A percentile compares a stretch with the other conserved stretches of the same genome.
phyloP scores from a whole-genome alignment of 2,113 vertebrate genomes.

The Ctenodactylus gundi region DNA sequence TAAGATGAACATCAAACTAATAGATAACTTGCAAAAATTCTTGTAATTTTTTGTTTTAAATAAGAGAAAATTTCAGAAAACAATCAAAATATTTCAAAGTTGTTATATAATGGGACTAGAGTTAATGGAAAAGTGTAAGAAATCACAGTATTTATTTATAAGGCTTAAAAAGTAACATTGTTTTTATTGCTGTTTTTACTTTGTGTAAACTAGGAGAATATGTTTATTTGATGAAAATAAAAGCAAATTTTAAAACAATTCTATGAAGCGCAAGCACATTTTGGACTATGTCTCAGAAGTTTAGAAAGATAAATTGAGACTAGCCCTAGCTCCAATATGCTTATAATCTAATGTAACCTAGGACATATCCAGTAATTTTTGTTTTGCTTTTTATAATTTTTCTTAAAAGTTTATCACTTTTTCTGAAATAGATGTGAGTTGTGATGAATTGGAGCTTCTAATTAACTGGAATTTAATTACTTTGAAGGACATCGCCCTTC shows the following conservation, averaged over 20 bases:
- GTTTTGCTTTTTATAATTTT: neutral
- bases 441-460: neutral
- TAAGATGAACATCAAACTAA: neutral
- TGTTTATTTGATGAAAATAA: slow-evolving; percentile 11
- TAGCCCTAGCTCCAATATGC: neutral
- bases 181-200: neutral
- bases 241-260: neutral
- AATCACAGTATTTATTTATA: neutral
- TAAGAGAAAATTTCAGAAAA: neutral
- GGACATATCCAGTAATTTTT: neutral
- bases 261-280: neutral
- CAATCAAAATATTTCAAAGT: slow-evolving; percentile 6
- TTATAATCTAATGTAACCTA: neutral
- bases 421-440: neutral
- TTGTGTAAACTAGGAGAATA: neutral
- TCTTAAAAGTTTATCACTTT: neutral
- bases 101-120: neutral
- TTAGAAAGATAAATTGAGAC: neutral
- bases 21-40: neutral
- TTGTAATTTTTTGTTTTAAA: neutral
- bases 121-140: neutral
- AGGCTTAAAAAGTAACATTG: neutral
- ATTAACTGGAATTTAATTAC: neutral
- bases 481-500: neutral
- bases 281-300: neutral